Evolutionary conservation across 2,888 invertebrate species (phyloP).

Genomic region (Cephalotes varians): DNA sequence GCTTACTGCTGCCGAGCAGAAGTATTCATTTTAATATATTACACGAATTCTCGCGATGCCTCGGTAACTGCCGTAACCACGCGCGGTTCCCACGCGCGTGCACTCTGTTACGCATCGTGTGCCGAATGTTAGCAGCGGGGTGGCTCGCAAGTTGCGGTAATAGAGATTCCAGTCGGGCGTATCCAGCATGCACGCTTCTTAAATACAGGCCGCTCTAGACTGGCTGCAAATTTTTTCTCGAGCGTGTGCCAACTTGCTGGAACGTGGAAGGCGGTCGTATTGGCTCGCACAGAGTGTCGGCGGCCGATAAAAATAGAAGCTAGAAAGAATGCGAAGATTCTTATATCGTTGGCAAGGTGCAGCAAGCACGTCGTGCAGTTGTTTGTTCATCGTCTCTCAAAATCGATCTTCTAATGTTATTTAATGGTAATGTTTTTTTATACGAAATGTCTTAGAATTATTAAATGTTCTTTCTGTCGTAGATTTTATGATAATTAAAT

Average conservation of each 20-base stretch:
- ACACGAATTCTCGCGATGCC: slow-evolving; percentile 45
- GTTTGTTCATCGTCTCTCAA: slow-evolving; percentile 37
- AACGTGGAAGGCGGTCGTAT: slow-evolving; percentile 58
- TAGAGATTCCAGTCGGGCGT: slow-evolving; percentile 37
- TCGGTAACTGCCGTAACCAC: slow-evolving; percentile 6
- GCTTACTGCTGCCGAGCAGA: slow-evolving; percentile 20
- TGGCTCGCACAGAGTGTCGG: slow-evolving; percentile 47
- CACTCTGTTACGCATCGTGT: slow-evolving; percentile 47
- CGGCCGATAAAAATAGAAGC: slow-evolving; percentile 65
- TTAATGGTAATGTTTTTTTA: background rate
- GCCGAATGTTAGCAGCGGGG: slow-evolving; percentile 38
- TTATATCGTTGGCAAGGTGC: slow-evolving; percentile 68
- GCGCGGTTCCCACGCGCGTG: slow-evolving; percentile 39
- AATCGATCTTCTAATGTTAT: slow-evolving; percentile 14
- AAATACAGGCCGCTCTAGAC: slow-evolving; percentile 52
- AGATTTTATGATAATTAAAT: background rate
- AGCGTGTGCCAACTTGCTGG: slow-evolving; percentile 65
- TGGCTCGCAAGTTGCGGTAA: slow-evolving; percentile 17
- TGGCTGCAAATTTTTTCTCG: slow-evolving; percentile 67
- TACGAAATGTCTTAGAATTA: background rate
- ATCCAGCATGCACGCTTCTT: slow-evolving; percentile 23
- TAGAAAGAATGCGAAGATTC: slow-evolving; percentile 66
- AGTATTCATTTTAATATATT: slow-evolving; percentile 45
- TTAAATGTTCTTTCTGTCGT: background rate
- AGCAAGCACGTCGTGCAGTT: slow-evolving; percentile 56